Percentiles rank a stretch among this genome's conserved stretches.
Evolutionary conservation across 2,888 invertebrate genomes (phyloP).

Genomic region (Callinectes sapidus): DNA sequence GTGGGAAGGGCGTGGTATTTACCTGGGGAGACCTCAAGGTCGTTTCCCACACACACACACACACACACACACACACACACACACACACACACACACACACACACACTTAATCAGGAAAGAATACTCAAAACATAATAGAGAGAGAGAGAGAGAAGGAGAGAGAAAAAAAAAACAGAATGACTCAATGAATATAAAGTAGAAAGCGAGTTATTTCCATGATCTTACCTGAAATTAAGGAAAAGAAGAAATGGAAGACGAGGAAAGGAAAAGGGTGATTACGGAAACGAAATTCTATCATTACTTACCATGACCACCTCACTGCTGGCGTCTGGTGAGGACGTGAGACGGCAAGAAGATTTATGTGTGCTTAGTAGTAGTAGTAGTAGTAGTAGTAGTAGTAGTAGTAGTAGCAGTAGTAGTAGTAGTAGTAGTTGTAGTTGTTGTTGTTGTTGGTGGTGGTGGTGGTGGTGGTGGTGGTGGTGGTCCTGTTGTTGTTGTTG

Average conservation of each 20-base stretch:
- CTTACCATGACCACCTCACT: not conserved
- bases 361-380: not conserved
- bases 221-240: not conserved
- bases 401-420: slow-evolving; percentile 28
- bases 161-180: not conserved
- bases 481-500: too few relatives aligned
- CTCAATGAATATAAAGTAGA: not conserved
- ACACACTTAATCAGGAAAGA: not conserved
- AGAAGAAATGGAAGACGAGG: not conserved
- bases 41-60: not conserved
- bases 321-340: not conserved
- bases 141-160: not conserved
- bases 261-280: not conserved
- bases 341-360: not conserved
- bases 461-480: slow-evolving; percentile 13
- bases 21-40: not conserved
- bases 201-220: not conserved
- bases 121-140: not conserved
- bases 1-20: not conserved
- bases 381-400: slow-evolving; percentile 38
- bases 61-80: slow-evolving; percentile 38
- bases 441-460: not conserved
- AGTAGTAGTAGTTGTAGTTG: slow-evolving; percentile 15
- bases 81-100: slow-evolving; percentile 38
- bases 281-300: not conserved